Percentiles rank a stretch among this genome's conserved stretches.
These are phyloP conservation scores for Chrysolina americana DNA, from an alignment of 2,888 invertebrate genomes.

Conservation along the genomic window DNA sequence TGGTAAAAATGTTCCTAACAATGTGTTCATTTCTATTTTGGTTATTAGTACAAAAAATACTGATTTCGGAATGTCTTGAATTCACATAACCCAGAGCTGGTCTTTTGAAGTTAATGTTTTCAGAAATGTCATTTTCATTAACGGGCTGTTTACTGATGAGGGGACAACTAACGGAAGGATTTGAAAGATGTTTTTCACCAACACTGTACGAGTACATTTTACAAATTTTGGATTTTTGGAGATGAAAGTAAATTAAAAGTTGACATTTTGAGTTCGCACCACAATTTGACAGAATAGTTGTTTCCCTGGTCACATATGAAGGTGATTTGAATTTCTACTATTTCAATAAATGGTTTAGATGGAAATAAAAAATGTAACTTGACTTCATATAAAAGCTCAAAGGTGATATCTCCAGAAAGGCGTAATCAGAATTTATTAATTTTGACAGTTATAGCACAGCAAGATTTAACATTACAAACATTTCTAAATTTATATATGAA, in stretches of 20 bases:
- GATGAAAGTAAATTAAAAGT: background rate
- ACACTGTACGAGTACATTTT: background rate
- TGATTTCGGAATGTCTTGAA: slow-evolving; percentile 13
- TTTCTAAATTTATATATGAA: no score
- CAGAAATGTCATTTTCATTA: background rate
- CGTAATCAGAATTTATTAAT: no score
- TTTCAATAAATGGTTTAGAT: no score
- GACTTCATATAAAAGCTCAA: no score
- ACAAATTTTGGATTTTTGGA: background rate
- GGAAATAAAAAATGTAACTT: no score
- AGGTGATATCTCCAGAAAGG: no score
- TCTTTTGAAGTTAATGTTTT: background rate
- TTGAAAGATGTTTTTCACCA: slow-evolving; percentile 11
- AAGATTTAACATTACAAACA: no score
- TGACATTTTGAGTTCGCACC: background rate
- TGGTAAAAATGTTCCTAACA: slow-evolving; percentile 9
- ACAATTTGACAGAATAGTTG: background rate
- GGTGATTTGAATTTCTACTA: no score
- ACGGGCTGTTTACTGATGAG: slow-evolving; percentile 5
- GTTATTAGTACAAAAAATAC: background rate
- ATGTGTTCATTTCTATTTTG: background rate
- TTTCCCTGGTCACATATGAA: no score
- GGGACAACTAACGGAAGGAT: slow-evolving; percentile 24
- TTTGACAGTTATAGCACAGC: no score
- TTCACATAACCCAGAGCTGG: background rate